phyloP scores from a whole-genome alignment of 2,888 invertebrate genomes.

The Rhagonycha fulva region DNA sequence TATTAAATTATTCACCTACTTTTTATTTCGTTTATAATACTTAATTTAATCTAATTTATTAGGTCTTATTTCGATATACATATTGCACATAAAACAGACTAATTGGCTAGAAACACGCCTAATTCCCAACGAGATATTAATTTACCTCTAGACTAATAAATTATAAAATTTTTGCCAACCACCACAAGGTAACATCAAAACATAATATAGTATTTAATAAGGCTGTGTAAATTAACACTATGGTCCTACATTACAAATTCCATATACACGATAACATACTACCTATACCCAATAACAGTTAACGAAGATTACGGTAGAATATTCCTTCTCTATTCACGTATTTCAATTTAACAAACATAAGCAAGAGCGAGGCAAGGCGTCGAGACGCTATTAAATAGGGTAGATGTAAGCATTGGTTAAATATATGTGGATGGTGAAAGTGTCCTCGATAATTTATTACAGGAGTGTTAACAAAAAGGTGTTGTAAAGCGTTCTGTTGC shows the following conservation, averaged over 20 bases:
- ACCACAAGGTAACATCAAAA: conserved; percentile 53
- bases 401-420: conserved; percentile 36
- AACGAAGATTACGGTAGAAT: conserved; percentile 20
- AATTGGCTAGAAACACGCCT: conserved; percentile 27
- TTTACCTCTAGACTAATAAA: conserved; percentile 46
- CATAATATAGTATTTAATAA: conserved; percentile 58
- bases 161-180: conserved; percentile 48
- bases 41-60: background rate
- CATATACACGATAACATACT: conserved; percentile 52
- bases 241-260: conserved; percentile 52
- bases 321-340: conserved; percentile 16
- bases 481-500: background rate
- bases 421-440: conserved; percentile 42
- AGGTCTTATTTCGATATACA: conserved; percentile 3
- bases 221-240: conserved; percentile 54
- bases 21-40: background rate
- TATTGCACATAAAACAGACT: conserved; percentile 9
- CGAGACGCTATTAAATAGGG: conserved; percentile 21
- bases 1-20: background rate
- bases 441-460: conserved; percentile 50
- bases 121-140: conserved; percentile 44
- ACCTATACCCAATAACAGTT: conserved; percentile 45
- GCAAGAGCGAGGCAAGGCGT: conserved; percentile 16
- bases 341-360: conserved; percentile 11
- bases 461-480: conserved; percentile 45